Evolutionary conservation across 2,888 invertebrate genomes (phyloP), one percentile per base, ranked within the genome.

Genomic region (Synanthedon formicaeformis): DNA sequence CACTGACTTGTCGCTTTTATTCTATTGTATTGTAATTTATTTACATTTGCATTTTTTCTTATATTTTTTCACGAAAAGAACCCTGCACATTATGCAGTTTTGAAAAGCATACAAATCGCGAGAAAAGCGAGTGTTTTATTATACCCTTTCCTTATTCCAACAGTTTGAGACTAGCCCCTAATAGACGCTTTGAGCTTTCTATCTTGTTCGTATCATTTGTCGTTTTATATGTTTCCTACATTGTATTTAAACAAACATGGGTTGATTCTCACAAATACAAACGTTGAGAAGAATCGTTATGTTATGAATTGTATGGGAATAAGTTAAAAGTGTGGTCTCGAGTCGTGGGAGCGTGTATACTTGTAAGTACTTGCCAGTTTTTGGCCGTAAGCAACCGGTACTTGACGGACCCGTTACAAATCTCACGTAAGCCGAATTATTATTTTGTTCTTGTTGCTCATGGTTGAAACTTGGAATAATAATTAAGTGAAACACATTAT

Each of bases 331-430:
- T 14, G 16, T 18, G 34, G 34, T 34, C 34, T 34, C 34, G 10
- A 18, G 18, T 16, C 49, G 16, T 49, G 49, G 23, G 49, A 49
- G 49, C 12, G 49, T 11, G 49, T 59, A 60, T 55, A 61, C 58
- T 55, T 55, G 60, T 61, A 60, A 59, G 58, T 57, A 60, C 55
- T 59, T 64, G 66, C 72, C 63, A 69, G 65, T 71, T 74, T 73
- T 73, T 65, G 71, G 69, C 59, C 60, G 61, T 40, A 48, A 14
- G 53, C 56, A 61, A 62, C 60, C 62, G 60, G 64, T 60, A 55
- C 53, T 13, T 16, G 49, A 27, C 49, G 45, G 41, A 51, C 57
- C 60, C 58, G 59, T 61, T 63, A 62, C 13, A 45, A 13, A 12
- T 50, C 54, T 58, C 53, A 54, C 55, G 57, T 57, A 57, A 57